Evolutionary conservation across 2,888 invertebrate genomes (phyloP).

Genomic region (Pyrochroa serraticornis): DNA sequence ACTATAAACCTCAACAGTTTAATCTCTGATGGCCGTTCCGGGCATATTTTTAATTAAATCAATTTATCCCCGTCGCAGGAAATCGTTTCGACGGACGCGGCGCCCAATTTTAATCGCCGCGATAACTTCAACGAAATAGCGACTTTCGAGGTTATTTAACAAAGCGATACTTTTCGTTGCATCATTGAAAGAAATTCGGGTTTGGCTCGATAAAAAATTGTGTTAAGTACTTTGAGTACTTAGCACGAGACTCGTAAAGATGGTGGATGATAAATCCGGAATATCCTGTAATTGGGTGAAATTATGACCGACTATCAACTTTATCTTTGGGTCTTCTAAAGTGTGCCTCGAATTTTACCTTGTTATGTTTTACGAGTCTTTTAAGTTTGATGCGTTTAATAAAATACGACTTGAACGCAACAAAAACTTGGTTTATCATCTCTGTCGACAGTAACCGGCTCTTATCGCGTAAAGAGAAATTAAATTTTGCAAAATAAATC

Average conservation of each 20-base stretch:
- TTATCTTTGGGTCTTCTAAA: conserved; percentile 32
- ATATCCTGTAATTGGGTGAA: conserved; percentile 40
- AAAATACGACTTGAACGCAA: background rate
- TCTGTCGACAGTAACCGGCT: background rate
- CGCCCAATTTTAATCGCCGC: conserved; percentile 5
- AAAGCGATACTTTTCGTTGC: conserved; percentile 6
- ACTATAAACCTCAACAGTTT: conserved; percentile 13
- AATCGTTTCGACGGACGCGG: conserved; percentile 5
- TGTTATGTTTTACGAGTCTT: conserved; percentile 31
- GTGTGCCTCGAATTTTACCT: conserved; percentile 34
- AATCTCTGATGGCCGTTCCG: conserved; percentile 9
- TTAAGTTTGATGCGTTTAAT: conserved; percentile 13
- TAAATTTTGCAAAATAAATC: background rate
- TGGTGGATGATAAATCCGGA: conserved; percentile 38
- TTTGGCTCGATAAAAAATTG: conserved; percentile 7
- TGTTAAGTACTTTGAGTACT: conserved; percentile 27
- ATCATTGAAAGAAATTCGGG: background rate
- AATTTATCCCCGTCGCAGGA: conserved; percentile 20
- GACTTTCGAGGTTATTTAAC: background rate
- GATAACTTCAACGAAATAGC: conserved; percentile 5
- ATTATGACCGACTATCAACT: conserved; percentile 37
- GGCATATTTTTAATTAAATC: conserved; percentile 28
- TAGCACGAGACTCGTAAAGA: conserved; percentile 35
- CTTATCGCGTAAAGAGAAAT: background rate
- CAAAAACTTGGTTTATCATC: background rate